These are phyloP conservation scores for Eurystomus gularis DNA, from an alignment of 2,113 vertebrate species.

Conservation along the genomic window DNA sequence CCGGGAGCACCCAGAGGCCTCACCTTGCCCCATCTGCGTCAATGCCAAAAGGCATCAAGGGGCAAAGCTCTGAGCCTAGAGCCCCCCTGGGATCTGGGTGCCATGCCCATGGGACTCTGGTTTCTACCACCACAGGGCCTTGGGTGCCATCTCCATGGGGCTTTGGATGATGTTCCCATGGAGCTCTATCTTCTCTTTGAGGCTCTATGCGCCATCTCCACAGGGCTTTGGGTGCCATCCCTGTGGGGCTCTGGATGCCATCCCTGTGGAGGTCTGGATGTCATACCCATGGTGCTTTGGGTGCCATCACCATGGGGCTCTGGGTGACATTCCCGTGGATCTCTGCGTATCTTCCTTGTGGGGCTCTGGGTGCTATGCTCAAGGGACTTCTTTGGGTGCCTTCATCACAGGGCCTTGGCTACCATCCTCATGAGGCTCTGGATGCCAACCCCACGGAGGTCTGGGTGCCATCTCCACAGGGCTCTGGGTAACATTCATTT, in stretches of 20 bases:
- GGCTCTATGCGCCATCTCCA: no score
- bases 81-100: not conserved
- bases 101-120: not conserved
- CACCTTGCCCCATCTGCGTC: rapidly evolving
- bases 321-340: no score
- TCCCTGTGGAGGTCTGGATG: rapidly evolving
- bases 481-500: not conserved
- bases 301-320: no score
- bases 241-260: not conserved
- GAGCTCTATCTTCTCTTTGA: no score
- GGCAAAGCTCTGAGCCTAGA: not conserved
- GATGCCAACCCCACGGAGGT: no score
- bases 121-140: not conserved
- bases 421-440: rapidly evolving
- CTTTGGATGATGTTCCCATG: not conserved
- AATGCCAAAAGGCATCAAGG: not conserved
- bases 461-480: not conserved
- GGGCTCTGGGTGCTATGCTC: not conserved
- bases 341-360: not conserved
- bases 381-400: no score
- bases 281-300: no score
- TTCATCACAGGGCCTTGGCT: no score
- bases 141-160: not conserved
- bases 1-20: not conserved
- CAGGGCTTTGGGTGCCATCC: not conserved